Percentiles rank a stretch among this genome's conserved stretches.
phyloP scores from a whole-genome alignment of 64 coral and sea anemone genomes.

The Pocillopora damicornis region DNA sequence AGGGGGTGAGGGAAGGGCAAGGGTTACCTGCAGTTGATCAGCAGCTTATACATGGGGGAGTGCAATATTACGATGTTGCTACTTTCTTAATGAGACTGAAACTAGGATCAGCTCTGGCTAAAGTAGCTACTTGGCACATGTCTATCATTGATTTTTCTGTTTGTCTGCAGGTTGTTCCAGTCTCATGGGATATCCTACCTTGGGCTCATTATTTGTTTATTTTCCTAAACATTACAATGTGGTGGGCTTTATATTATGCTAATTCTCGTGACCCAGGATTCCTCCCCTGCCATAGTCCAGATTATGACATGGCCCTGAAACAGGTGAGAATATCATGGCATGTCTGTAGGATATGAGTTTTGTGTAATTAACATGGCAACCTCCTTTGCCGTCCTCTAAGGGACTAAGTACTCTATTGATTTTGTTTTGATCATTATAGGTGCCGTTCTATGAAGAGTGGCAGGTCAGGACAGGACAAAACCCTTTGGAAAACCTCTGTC shows the following conservation, averaged over 20 bases:
- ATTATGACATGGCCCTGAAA: slow-evolving; percentile 90
- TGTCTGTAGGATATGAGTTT: no score
- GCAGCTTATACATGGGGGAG: no score
- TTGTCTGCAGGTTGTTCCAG: slow-evolving; percentile 58
- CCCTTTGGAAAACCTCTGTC: slow-evolving; percentile 85
- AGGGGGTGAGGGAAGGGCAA: no score
- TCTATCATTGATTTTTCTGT: not conserved
- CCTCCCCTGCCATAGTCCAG: slow-evolving; percentile 63
- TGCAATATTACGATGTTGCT: not conserved
- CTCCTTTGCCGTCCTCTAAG: no score
- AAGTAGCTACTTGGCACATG: not conserved
- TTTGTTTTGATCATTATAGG: slow-evolving; percentile 32
- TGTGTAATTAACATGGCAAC: no score
- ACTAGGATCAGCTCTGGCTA: no score
- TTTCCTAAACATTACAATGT: slow-evolving; percentile 74
- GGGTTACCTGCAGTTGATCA: no score
- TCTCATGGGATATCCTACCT: slow-evolving; percentile 55
- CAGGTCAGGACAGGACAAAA: slow-evolving; percentile 72
- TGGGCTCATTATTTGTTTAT: slow-evolving; percentile 65
- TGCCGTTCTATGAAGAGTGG: slow-evolving; percentile 88
- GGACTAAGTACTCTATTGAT: no score
- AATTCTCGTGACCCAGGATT: slow-evolving; percentile 78
- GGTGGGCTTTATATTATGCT: slow-evolving; percentile 68
- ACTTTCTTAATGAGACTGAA: no score
- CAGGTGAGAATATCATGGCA: slow-evolving; percentile 44